Conservation (phyloP, 2,888 invertebrate genomes). For the Cactoblastis cactorum region DNA sequence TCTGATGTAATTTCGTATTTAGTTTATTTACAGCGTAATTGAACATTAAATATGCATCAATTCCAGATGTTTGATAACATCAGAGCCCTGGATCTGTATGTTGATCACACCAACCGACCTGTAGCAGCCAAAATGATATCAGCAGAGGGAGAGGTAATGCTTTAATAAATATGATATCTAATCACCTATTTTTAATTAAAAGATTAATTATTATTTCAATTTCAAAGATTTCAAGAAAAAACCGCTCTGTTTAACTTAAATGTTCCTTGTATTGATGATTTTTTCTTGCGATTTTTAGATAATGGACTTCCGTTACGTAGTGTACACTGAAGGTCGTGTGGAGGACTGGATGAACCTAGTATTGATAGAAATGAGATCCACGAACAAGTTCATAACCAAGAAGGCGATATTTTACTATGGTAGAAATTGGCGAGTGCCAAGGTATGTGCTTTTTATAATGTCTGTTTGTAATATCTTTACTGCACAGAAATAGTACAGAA, state of each 20-base stretch:
- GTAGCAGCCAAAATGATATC: conserved; percentile 92
- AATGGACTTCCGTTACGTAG: conserved; percentile 88
- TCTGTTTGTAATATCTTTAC: too few species aligned
- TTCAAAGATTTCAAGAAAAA: too few species aligned
- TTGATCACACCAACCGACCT: conserved; percentile 82
- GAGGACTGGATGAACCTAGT: conserved; percentile 96
- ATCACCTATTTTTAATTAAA: too few species aligned
- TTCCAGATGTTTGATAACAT: conserved; percentile 96
- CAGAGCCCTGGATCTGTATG: conserved; percentile 83
- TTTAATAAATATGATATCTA: too few species aligned
- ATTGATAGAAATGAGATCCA: conserved; percentile 89
- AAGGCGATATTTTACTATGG: conserved; percentile 93
- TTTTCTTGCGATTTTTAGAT: conserved; percentile 38
- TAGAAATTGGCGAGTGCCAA: conserved; percentile 81
- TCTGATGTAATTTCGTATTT: neutral
- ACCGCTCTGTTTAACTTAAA: too few species aligned
- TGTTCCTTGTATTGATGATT: too few species aligned
- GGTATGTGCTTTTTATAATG: conserved; percentile 60
- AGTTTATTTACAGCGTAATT: neutral
- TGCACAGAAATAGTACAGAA: too few species aligned
- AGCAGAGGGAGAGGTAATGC: conserved; percentile 86
- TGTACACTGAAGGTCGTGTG: conserved; percentile 88
- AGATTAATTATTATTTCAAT: neutral
- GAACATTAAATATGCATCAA: too few species aligned
- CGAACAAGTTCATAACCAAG: conserved; percentile 91